These are phyloP conservation scores for Phthorimaea operculella DNA, from an alignment of 1,140 invertebrate species.

Conservation along the genomic window DNA sequence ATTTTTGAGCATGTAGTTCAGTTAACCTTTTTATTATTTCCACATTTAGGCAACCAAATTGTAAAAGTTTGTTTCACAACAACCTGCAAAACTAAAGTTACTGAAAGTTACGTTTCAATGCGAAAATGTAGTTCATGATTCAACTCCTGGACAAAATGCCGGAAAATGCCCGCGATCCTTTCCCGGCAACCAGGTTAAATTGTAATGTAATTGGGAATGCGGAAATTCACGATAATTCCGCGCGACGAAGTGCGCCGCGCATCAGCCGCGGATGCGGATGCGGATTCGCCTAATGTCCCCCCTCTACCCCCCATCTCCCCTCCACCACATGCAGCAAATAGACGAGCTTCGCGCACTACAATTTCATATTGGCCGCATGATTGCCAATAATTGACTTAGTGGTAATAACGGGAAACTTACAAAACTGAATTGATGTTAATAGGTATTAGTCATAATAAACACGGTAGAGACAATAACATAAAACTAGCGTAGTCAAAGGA, in stretches of 20 bases:
- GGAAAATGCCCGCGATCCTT: background rate
- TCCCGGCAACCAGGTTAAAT: constrained; percentile 13
- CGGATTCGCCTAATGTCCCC: constrained; percentile 14
- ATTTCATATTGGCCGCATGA: too few relatives aligned
- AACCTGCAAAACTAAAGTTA: background rate
- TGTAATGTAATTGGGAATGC: constrained; percentile 21
- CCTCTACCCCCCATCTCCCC: background rate
- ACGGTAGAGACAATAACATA: too few relatives aligned
- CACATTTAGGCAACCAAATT: too few relatives aligned
- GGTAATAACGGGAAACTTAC: too few relatives aligned
- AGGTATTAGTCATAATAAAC: too few relatives aligned
- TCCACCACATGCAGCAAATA: background rate
- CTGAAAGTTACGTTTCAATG: background rate
- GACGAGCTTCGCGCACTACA: too few relatives aligned
- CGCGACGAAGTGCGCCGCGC: constrained; percentile 2
- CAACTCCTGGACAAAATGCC: background rate
- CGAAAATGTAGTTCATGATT: background rate
- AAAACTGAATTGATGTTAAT: too few relatives aligned
- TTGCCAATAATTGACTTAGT: too few relatives aligned
- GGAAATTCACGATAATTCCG: constrained; percentile 7
- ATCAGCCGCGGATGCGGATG: constrained; percentile 10
- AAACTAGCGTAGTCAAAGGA: too few relatives aligned
- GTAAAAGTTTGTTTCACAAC: too few relatives aligned
- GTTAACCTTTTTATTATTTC: too few relatives aligned
- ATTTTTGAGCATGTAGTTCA: too few relatives aligned